phyloP scores from a whole-genome alignment of 2,888 invertebrate species.

The Lumbricus terrestris region DNA sequence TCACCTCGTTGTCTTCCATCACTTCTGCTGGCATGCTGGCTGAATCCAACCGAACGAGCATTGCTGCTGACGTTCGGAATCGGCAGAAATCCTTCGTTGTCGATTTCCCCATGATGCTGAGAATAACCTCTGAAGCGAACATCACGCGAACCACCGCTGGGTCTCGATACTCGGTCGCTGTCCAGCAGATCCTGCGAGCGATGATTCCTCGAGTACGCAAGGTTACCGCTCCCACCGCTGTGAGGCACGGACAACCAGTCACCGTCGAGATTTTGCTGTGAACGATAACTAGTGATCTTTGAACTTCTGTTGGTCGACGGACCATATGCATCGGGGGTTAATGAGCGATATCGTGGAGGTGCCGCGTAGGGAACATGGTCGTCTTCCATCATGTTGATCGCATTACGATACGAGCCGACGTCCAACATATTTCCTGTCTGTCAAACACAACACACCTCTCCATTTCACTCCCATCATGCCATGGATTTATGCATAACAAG shows the following conservation, averaged over 20 bases:
- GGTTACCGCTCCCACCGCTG: not conserved
- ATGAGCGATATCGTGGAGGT: not conserved
- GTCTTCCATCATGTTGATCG: not conserved
- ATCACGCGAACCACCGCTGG: not conserved
- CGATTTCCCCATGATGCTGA: not conserved
- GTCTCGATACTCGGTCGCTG: not conserved
- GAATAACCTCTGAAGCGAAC: not conserved
- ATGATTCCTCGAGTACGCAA: not conserved
- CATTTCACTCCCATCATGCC: not conserved
- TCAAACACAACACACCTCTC: not conserved
- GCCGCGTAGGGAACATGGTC: not conserved
- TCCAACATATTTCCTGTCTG: slow-evolving; percentile 11
- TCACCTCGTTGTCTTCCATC: not conserved
- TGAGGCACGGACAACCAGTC: not conserved
- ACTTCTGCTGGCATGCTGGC: not conserved
- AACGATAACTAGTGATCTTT: not conserved
- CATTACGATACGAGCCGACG: not conserved
- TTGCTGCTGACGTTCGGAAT: not conserved
- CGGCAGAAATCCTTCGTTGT: not conserved
- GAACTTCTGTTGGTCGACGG: not conserved
- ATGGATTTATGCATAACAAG: too few relatives aligned
- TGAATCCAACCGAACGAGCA: not conserved
- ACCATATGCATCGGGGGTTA: not conserved
- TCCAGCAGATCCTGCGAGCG: slow-evolving; percentile 3
- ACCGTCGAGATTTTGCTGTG: not conserved